These are phyloP conservation scores for Apamea monoglypha DNA, from an alignment of 2,888 invertebrate species.

Conservation along the genomic window DNA sequence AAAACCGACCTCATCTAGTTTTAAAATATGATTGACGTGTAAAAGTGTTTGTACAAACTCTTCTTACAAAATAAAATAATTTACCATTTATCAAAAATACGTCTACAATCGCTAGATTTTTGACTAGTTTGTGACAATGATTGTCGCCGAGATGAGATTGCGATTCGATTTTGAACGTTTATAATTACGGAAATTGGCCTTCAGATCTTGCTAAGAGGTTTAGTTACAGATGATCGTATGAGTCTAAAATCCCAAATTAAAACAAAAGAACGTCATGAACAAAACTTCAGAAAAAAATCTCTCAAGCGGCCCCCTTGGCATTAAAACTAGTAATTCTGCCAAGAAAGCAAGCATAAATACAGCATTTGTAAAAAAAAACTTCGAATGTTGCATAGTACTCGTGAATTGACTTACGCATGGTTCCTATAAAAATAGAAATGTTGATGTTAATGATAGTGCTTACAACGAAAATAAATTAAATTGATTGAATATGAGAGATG, in stretches of 20 bases:
- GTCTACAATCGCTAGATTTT: neutral
- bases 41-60: too few species aligned
- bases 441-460: conserved; percentile 73
- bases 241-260: conserved; percentile 59
- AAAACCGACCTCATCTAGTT: too few species aligned
- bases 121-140: neutral
- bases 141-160: neutral
- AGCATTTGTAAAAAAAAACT: conserved; percentile 77
- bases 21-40: too few species aligned
- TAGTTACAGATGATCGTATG: conserved; percentile 71
- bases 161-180: neutral
- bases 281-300: conserved; percentile 71
- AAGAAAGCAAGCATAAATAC: conserved; percentile 84
- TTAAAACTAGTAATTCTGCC: conserved; percentile 75
- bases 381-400: conserved; percentile 83
- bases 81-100: too few species aligned
- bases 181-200: neutral
- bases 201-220: conserved; percentile 1
- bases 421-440: conserved; percentile 90
- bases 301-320: conserved; percentile 79
- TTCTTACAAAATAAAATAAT: too few species aligned
- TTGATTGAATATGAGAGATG: conserved; percentile 35
- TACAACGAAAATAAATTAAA: conserved; percentile 47
- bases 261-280: conserved; percentile 65
- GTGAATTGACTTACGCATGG: conserved; percentile 89